Base-by-base conservation (phyloP, 2,888 invertebrate genomes). In the Enchytraeus crypticus region DNA sequence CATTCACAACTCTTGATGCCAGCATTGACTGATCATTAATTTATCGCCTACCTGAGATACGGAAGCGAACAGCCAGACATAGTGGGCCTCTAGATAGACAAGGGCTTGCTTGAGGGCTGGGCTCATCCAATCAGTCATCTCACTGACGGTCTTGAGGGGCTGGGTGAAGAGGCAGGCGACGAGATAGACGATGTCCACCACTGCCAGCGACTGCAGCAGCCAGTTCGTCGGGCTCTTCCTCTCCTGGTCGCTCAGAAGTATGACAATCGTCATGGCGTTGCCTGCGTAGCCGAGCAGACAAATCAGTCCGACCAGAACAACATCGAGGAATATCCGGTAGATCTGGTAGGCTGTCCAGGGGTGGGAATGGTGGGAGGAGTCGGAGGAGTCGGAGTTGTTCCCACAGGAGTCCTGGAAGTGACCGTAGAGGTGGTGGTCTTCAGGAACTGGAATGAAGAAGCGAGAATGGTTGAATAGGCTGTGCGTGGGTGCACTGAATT, bases 181-280 rank as follows among this genome's bases (percentile, higher is more conserved):
- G 29, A 69, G 66, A 51, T 68, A 69, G 23, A 65, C 47, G 43
- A 64, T 62, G 53, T 69, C 69, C 18, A 64, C 59, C 8, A 66
- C 62, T 14, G 69, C 68, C 54, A 69, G 55, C 5, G 69, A 62
- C 61, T 67, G 64, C 26, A 67, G 66, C 47, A 67, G 55, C 67
- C 67, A 67, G 51, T 66, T 67, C 3, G 67, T 67, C 30, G 65
- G 61, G 59, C 61, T 65, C 53, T 62, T 59, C 53, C 60, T 64
- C 58, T 69, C 69, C 14, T 60, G 53, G 58, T 69, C 69, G 11
- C 65, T 60, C 38, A 57, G 58, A 43, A 68, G 51, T 27, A 68
- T 61, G 26, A 53, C 59, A 23, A 67, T 62, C 5, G 67, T 59
- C 53, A 67, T 47, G 5, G 61, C 57, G 51, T 67, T 67, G 5